These are phyloP conservation scores for Regulus satrapa DNA, from an alignment of 2,113 vertebrate genomes.

Conservation along the genomic window DNA sequence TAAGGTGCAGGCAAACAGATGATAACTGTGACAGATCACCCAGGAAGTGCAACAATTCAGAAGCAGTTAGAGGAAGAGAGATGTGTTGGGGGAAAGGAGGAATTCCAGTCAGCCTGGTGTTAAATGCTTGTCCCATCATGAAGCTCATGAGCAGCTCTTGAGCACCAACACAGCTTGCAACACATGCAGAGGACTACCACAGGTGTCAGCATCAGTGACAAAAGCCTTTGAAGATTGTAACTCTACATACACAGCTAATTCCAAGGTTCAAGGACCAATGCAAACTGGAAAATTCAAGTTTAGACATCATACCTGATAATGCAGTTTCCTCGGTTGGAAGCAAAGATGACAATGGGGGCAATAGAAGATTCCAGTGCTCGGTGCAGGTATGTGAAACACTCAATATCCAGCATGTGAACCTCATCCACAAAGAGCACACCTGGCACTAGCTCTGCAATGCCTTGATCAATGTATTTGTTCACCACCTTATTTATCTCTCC, in stretches of 20 bases:
- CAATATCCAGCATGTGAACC: slow-evolving; percentile 98
- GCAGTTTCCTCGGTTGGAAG: slow-evolving; percentile 95
- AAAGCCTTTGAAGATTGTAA: background rate
- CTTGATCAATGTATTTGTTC: slow-evolving; percentile 98
- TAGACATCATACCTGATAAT: slow-evolving; percentile 81
- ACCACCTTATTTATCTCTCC: slow-evolving; percentile 98
- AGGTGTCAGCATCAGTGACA: background rate
- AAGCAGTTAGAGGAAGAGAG: background rate
- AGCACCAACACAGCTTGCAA: background rate
- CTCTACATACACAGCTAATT: background rate
- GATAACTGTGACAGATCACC: background rate
- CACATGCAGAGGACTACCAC: background rate
- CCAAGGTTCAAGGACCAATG: background rate
- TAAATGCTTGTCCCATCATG: background rate
- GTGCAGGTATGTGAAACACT: slow-evolving; percentile 98
- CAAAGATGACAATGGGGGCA: slow-evolving; percentile 95
- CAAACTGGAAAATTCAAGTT: background rate
- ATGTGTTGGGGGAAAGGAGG: background rate
- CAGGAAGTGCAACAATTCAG: background rate
- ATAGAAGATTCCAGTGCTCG: slow-evolving; percentile 93
- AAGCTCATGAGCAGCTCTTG: background rate
- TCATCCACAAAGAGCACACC: slow-evolving; percentile 96
- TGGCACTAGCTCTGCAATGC: slow-evolving; percentile 93
- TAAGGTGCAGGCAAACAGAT: background rate
- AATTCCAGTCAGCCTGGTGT: background rate